A percentile compares a stretch with the other conserved stretches of the same genome.
These are phyloP conservation scores for Sander vitreus DNA, from an alignment of 2,113 vertebrate genomes.

Conservation along the genomic window DNA sequence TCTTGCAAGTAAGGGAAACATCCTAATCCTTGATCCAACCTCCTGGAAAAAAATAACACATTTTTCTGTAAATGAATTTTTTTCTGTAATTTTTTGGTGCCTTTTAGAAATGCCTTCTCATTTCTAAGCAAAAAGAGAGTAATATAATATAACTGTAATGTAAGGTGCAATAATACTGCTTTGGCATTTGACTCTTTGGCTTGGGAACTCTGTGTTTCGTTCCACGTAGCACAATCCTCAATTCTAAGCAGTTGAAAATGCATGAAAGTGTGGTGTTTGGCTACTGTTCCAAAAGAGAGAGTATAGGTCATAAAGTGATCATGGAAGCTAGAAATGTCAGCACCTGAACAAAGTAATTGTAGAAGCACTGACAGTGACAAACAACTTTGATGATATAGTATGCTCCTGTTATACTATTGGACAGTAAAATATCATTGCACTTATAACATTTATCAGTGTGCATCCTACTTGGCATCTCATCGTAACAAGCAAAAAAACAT, in stretches of 20 bases:
- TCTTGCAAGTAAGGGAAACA: slow-evolving; percentile 3
- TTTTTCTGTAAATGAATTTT: neutral
- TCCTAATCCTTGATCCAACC: neutral
- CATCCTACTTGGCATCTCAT: slow-evolving; percentile 44
- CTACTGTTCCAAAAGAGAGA: slow-evolving; percentile 35
- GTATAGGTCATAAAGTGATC: slow-evolving; percentile 56
- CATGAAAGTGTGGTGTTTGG: slow-evolving; percentile 9
- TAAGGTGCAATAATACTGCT: slow-evolving; percentile 3
- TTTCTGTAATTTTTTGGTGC: no score
- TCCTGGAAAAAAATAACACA: neutral
- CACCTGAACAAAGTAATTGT: slow-evolving; percentile 48
- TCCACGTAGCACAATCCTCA: neutral
- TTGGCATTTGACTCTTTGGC: slow-evolving; percentile 4
- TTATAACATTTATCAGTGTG: slow-evolving; percentile 52
- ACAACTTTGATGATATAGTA: slow-evolving; percentile 50
- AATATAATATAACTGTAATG: neutral
- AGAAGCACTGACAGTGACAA: slow-evolving; percentile 47
- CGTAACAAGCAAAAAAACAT: slow-evolving; percentile 44
- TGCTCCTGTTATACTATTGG: slow-evolving; percentile 36
- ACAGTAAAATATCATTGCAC: slow-evolving; percentile 53
- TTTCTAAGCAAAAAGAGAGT: neutral
- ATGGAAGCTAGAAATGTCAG: slow-evolving; percentile 60
- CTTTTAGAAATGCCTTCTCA: neutral
- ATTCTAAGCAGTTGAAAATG: slow-evolving; percentile 4
- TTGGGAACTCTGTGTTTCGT: neutral